These are phyloP conservation scores for Beris morrisii DNA, from an alignment of 2,888 invertebrate species.

Conservation along the genomic window DNA sequence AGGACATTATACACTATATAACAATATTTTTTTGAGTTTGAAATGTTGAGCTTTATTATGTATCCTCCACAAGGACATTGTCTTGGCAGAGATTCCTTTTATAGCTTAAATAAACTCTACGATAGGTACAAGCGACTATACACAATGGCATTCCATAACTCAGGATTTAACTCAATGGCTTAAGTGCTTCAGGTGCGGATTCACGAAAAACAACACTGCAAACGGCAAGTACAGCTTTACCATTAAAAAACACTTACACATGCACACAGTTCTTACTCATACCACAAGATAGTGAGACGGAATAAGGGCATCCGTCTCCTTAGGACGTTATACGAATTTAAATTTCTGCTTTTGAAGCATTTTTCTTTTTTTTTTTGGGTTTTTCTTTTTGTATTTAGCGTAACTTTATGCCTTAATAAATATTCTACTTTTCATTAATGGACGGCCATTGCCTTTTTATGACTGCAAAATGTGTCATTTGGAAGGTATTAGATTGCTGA, in stretches of 20 bases:
- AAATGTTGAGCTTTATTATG: no score
- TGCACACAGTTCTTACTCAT: no score
- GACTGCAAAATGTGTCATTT: conserved; percentile 86
- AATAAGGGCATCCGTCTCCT: not conserved
- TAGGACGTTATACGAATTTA: not conserved
- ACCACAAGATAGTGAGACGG: not conserved
- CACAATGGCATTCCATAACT: no score
- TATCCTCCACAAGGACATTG: no score
- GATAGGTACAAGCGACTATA: no score
- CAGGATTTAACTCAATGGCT: no score
- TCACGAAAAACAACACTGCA: no score
- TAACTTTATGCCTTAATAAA: conserved; percentile 3
- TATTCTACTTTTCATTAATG: conserved; percentile 42
- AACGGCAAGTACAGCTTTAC: no score
- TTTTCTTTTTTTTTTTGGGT: conserved; percentile 8
- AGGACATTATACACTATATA: conserved; percentile 21
- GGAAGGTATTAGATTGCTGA: conserved; percentile 74
- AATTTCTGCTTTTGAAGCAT: conserved; percentile 2
- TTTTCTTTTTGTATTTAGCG: not conserved
- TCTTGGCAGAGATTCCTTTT: no score
- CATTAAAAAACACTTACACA: no score
- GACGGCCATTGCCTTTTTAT: conserved; percentile 69
- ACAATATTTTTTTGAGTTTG: conserved; percentile 9
- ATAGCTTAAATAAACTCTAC: no score
- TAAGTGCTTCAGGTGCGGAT: no score